Evolutionary conservation across 2,113 vertebrate species (phyloP), one percentile per base, ranked within the genome.

Genomic region (Onychostruthus taczanowskii): DNA sequence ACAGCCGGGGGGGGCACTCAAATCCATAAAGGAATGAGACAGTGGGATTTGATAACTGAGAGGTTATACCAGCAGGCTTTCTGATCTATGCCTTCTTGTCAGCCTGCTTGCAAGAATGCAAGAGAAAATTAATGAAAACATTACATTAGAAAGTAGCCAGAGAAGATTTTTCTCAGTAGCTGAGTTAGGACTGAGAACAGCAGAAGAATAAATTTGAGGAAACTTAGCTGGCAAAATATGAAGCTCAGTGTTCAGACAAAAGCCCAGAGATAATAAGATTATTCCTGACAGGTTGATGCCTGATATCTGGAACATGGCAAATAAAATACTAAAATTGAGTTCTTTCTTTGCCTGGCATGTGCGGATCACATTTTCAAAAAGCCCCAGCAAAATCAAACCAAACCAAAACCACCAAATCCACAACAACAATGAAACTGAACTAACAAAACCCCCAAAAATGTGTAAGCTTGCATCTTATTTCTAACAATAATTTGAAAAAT

Each of bases 201-300:
- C n/a, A 91, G 44, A 16, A 94, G 69, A 95, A 96, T 89, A 90
- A 80, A 94, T 79, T 35, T 92, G 30, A 93, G 39, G 64, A 50
- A 46, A 90, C 52, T 92, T 84, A 66, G 68, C 35, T 56, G 24
- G 31, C 5, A 72, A 94, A 80, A 13, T 59, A 43, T 61, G 79
- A 92, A 93, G 43, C 23, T 59, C 27, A 83, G 12, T n/a, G 18
- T 87, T 92, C 64, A 94, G 31, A 84, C 46, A 88, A 80, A 94
- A 88, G 17, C 49, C 23, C 46, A 28, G 41, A 86, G 14, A 84
- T 91, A 94, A 46, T 64, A 80, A 87, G 44, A 75, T 87, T 69
- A 44, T 13, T 81, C 33, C 28, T 93, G 79, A 72, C 55, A 86
- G 41, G 8, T 11, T 76, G 56, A 76, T 67, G 33, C 18, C 62